Conservation (phyloP, 2,888 invertebrate species). For the Drosophila meridionalis region DNA sequence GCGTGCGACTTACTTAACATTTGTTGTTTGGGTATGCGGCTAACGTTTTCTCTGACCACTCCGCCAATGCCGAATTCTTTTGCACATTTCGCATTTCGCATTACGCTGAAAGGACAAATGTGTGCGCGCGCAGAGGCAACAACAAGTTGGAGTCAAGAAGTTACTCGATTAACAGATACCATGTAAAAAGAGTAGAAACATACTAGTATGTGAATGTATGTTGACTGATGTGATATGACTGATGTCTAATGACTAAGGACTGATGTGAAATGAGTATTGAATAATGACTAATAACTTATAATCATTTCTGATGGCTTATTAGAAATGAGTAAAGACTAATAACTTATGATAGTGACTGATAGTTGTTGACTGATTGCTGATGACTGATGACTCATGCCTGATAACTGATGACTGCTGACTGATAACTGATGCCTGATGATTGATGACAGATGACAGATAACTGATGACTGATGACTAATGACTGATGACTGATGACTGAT, state of each 20-base stretch:
- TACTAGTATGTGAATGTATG: neutral
- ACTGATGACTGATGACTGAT: neutral
- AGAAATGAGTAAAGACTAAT: neutral
- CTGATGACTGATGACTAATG: neutral
- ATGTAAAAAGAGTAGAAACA: neutral
- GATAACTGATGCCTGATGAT: neutral
- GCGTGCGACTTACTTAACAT: slow-evolving; percentile 29
- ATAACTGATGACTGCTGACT: neutral
- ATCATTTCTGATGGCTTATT: neutral
- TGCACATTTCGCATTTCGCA: slow-evolving; percentile 49
- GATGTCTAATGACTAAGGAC: neutral
- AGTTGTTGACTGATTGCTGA: neutral
- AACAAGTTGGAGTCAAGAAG: slow-evolving; percentile 21
- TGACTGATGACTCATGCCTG: neutral
- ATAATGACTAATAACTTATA: neutral
- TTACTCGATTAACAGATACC: neutral
- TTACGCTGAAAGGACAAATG: slow-evolving; percentile 30
- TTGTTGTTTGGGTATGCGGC: slow-evolving; percentile 18
- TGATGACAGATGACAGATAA: neutral
- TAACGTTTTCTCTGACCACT: slow-evolving; percentile 47
- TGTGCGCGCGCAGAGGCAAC: slow-evolving; percentile 73
- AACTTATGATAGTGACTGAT: neutral
- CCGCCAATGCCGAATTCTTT: slow-evolving; percentile 69
- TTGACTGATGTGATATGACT: neutral
- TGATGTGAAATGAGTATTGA: too few relatives aligned